These are phyloP conservation scores for Patagioenas fasciata DNA, from an alignment of 2,113 vertebrate species.

Conservation along the genomic window DNA sequence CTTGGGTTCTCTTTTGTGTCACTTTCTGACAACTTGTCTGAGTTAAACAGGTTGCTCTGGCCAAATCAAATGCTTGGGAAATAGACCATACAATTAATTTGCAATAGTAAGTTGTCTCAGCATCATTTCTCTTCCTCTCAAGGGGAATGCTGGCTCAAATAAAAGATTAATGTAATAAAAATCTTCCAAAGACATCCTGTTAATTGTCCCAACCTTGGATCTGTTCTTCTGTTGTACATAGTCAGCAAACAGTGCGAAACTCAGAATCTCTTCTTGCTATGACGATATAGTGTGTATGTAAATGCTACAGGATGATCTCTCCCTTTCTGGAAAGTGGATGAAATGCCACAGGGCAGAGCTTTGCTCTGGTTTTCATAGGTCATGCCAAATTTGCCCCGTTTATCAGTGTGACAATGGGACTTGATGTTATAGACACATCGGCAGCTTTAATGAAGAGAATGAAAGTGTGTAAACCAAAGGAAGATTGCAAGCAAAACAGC, in stretches of 20 bases:
- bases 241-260: constrained; percentile 23
- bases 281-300: background rate
- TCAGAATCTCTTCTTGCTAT: constrained; percentile 11
- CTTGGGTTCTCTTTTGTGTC: constrained; percentile 4
- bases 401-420: background rate
- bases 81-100: constrained; percentile 42
- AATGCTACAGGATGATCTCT: background rate
- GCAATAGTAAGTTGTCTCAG: constrained; percentile 22
- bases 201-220: background rate
- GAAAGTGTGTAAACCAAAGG: background rate
- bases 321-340: background rate
- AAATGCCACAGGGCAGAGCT: background rate
- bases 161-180: constrained; percentile 48
- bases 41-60: constrained; percentile 34
- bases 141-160: constrained; percentile 21
- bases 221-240: background rate
- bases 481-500: background rate
- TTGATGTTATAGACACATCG: background rate
- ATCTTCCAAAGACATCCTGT: constrained; percentile 42
- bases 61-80: constrained; percentile 53
- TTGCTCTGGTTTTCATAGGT: background rate
- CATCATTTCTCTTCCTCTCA: constrained; percentile 47
- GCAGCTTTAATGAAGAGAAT: background rate
- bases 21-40: constrained; percentile 13
- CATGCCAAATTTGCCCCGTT: background rate